Evolutionary conservation across 64 coral and sea anemone genomes (phyloP).

Genomic region (Astreopora myriophthalma): DNA sequence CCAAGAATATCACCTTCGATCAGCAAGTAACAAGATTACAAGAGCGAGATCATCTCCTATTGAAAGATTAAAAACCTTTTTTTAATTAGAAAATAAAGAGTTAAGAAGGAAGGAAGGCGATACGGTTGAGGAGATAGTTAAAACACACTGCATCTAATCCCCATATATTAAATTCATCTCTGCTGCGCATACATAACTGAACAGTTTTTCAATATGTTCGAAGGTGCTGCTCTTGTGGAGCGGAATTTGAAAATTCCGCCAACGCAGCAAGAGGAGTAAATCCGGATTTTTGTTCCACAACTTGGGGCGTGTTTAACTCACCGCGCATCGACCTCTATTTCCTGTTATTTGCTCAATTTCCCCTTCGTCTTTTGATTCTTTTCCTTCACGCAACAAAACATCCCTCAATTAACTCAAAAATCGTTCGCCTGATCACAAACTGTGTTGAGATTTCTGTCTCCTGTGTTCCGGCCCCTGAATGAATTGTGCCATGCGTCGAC

Average conservation of each 20-base stretch:
- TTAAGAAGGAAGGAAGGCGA: conserved; percentile 4
- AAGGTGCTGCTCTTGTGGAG: not conserved
- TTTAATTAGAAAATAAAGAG: not conserved
- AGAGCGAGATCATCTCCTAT: conserved; percentile 22
- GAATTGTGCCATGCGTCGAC: too few relatives aligned
- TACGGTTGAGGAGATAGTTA: not conserved
- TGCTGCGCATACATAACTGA: not conserved
- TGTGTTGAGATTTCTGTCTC: not conserved
- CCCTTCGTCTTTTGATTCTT: not conserved
- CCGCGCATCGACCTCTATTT: not conserved
- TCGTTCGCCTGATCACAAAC: not conserved
- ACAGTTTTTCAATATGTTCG: not conserved
- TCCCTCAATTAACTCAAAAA: not conserved
- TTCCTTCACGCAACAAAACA: not conserved
- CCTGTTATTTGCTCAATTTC: too few relatives aligned
- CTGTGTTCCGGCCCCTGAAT: too few relatives aligned
- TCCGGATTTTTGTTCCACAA: not conserved
- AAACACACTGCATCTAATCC: conserved; percentile 23
- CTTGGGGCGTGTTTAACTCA: not conserved
- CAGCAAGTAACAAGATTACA: conserved; percentile 10
- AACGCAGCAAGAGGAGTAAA: conserved; percentile 20
- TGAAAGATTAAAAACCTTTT: conserved; percentile 26
- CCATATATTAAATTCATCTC: not conserved
- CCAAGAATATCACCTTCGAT: not conserved
- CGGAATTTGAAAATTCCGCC: not conserved